Evolutionary conservation across 2,888 invertebrate genomes (phyloP).

Genomic region (Nineta flava): DNA sequence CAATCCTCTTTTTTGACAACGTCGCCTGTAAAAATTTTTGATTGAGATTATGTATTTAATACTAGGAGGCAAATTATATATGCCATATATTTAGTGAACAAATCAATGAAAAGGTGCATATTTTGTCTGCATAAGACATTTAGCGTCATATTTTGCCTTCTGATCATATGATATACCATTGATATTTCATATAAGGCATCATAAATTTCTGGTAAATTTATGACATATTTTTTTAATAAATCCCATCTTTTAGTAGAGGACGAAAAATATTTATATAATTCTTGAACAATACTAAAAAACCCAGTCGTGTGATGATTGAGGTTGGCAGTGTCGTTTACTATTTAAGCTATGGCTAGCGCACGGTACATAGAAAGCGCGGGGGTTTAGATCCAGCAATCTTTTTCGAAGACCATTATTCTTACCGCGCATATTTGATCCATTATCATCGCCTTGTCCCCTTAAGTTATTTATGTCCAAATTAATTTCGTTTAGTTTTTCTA

Average conservation of each 20-base stretch:
- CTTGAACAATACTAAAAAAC: constrained; percentile 16
- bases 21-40: too few species aligned
- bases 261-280: constrained; percentile 15
- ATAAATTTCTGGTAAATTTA: too few species aligned
- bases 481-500: constrained; percentile 8
- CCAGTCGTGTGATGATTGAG: constrained; percentile 7
- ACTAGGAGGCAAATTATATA: too few species aligned
- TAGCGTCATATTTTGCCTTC: too few species aligned
- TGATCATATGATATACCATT: too few species aligned
- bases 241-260: constrained; percentile 13
- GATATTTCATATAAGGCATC: constrained; percentile 11
- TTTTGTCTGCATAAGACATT: too few species aligned
- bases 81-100: too few species aligned
- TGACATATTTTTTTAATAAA: constrained; percentile 11
- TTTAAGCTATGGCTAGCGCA: constrained; percentile 16
- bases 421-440: constrained; percentile 14
- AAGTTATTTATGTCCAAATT: constrained; percentile 8
- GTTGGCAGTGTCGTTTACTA: constrained; percentile 16
- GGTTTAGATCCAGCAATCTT: constrained; percentile 13
- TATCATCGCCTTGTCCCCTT: constrained; percentile 13
- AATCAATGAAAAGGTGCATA: too few species aligned
- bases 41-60: too few species aligned
- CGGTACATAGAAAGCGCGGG: constrained; percentile 16
- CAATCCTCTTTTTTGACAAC: too few species aligned
- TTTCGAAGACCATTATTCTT: constrained; percentile 14